A percentile compares a stretch with the other conserved stretches of the same genome.
phyloP scores from a whole-genome alignment of 2,888 invertebrate species.

The Scaptomyza flava region DNA sequence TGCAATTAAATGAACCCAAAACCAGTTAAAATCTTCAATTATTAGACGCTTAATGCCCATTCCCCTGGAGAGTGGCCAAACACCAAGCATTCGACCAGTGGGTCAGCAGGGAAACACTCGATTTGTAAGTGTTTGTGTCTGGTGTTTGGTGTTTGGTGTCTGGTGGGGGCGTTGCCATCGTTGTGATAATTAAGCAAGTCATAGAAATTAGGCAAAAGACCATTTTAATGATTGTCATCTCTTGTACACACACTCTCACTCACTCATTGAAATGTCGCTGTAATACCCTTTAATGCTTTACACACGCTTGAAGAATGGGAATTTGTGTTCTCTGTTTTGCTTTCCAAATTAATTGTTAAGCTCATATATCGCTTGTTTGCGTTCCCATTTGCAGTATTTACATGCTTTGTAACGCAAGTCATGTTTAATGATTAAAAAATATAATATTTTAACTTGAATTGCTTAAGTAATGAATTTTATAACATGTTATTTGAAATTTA shows the following conservation, averaged over 20 bases:
- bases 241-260: conserved; percentile 38
- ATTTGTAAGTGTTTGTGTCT: conserved; percentile 4
- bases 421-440: not conserved
- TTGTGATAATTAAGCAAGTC: conserved; percentile 80
- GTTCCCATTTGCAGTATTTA: not conserved
- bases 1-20: conserved; percentile 72
- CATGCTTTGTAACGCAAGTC: not conserved
- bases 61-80: conserved; percentile 34
- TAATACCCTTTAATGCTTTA: conserved; percentile 59
- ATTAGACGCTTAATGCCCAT: conserved; percentile 73
- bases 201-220: conserved; percentile 78
- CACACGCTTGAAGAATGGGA: conserved; percentile 28
- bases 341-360: conserved; percentile 28
- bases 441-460: too few relatives aligned
- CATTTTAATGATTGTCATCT: conserved; percentile 80
- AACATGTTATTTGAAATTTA: too few relatives aligned
- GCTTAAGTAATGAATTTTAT: too few relatives aligned
- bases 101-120: conserved; percentile 42
- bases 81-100: conserved; percentile 10
- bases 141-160: conserved; percentile 19
- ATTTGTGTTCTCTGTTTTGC: not conserved
- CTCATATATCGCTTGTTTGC: not conserved
- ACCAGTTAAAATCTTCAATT: conserved; percentile 77
- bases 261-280: conserved; percentile 19
- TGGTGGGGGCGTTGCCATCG: conserved; percentile 40